A percentile compares a stretch with the other conserved stretches of the same genome.
Conservation (phyloP, 35 echinoderm and acorn worm species). For the Eucidaris tribuloides region DNA sequence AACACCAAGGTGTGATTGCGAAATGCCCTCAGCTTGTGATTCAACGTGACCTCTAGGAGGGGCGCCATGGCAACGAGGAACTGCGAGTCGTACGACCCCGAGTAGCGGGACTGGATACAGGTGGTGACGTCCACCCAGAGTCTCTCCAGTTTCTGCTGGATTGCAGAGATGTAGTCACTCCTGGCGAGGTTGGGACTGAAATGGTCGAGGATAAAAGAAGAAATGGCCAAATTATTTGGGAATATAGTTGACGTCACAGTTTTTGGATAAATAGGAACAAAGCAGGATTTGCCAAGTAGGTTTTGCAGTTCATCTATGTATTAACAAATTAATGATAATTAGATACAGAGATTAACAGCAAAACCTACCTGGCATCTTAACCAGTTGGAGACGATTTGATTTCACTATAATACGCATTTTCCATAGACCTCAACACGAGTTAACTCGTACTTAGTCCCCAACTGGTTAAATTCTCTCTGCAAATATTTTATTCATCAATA, state of each 20-base stretch:
- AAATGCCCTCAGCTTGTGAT: constrained; percentile 46
- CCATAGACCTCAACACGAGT: too few relatives aligned
- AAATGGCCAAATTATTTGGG: too few relatives aligned
- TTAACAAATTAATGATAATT: too few relatives aligned
- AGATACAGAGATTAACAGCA: too few relatives aligned
- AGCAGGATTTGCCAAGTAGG: neutral
- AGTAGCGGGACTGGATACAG: constrained; percentile 66
- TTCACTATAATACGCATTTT: too few relatives aligned
- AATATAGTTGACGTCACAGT: neutral
- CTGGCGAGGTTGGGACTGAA: neutral
- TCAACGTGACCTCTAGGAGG: constrained; percentile 62
- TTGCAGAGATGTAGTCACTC: constrained; percentile 3
- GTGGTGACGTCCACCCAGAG: constrained; percentile 84
- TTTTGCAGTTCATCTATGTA: neutral
- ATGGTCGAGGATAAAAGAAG: too few relatives aligned
- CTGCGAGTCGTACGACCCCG: constrained; percentile 41
- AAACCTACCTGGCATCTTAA: too few relatives aligned
- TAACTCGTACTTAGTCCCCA: too few relatives aligned
- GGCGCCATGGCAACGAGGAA: constrained; percentile 57
- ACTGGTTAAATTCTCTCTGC: too few relatives aligned
- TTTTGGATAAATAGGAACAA: neutral
- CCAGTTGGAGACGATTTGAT: too few relatives aligned
- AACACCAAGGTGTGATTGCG: constrained; percentile 76
- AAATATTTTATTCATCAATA: too few relatives aligned
- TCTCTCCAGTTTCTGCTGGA: constrained; percentile 77